phyloP scores from a whole-genome alignment of 2,797 vertebrate species.

The Anguilla pacifica region DNA sequence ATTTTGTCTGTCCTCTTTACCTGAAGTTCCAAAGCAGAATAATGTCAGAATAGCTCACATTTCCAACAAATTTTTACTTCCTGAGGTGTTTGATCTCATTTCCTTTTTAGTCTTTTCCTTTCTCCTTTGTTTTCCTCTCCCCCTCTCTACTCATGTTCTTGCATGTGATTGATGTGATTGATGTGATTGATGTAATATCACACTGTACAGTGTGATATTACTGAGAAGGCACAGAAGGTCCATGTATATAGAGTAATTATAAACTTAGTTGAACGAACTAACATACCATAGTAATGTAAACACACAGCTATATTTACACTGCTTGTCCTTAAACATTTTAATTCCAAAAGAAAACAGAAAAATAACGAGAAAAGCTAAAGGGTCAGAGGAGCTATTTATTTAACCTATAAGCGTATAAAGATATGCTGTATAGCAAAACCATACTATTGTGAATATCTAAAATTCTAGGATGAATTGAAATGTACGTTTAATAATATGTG shows the following conservation, averaged over 20 bases:
- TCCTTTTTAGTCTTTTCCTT: background rate
- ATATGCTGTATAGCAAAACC: background rate
- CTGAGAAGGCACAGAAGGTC: too few species aligned
- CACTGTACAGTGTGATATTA: too few species aligned
- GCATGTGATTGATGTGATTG: too few species aligned
- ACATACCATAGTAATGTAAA: background rate
- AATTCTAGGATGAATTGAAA: background rate
- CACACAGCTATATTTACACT: background rate
- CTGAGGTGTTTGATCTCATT: background rate
- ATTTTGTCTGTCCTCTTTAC: slow-evolving; percentile 10
- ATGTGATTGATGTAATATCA: too few species aligned
- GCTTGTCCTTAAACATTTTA: too few species aligned
- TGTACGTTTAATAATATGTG: background rate
- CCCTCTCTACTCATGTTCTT: background rate
- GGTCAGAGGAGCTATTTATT: too few species aligned
- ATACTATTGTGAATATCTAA: background rate
- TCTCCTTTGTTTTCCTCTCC: background rate
- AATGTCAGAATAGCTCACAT: background rate
- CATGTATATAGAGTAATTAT: too few species aligned
- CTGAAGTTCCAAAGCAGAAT: background rate
- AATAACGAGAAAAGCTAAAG: too few species aligned
- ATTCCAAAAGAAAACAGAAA: too few species aligned
- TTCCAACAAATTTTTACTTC: background rate
- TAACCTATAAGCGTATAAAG: background rate
- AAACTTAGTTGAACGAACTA: background rate